phyloP scores from a whole-genome alignment of 2,113 vertebrate genomes.

The Dascyllus trimaculatus region DNA sequence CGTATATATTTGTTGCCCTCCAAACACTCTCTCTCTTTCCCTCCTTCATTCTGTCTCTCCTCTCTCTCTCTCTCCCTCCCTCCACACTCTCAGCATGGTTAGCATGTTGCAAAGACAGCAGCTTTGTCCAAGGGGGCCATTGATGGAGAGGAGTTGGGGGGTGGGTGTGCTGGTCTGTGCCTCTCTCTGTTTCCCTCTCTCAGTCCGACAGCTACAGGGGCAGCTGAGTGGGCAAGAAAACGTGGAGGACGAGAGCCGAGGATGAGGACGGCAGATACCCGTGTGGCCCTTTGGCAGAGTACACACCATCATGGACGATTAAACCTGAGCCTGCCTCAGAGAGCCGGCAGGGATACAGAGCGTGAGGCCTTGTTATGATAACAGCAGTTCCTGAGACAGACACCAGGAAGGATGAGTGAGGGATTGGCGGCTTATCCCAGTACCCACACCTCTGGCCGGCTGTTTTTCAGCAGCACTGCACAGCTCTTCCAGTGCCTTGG shows the following conservation, averaged over 20 bases:
- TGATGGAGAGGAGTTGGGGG: slow-evolving; percentile 39
- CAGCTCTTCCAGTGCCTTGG: slow-evolving; percentile 19
- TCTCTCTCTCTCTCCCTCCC: not conserved
- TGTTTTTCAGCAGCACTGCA: slow-evolving; percentile 35
- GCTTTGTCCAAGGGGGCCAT: slow-evolving; percentile 56
- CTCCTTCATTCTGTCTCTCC: slow-evolving; percentile 21
- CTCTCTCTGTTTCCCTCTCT: slow-evolving; percentile 23
- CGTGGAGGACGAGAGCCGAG: slow-evolving; percentile 44
- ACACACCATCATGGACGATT: slow-evolving; percentile 71
- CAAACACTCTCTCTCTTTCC: slow-evolving; percentile 15
- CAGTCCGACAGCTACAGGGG: slow-evolving; percentile 31
- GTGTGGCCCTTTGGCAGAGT: slow-evolving; percentile 57
- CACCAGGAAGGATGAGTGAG: slow-evolving; percentile 62
- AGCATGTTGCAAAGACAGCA: slow-evolving; percentile 75
- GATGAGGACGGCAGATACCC: slow-evolving; percentile 41
- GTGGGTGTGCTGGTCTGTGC: slow-evolving; percentile 46
- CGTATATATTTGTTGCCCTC: slow-evolving; percentile 46
- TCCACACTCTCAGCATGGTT: slow-evolving; percentile 51
- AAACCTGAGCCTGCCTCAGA: slow-evolving; percentile 58
- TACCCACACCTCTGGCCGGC: slow-evolving; percentile 33
- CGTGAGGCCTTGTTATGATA: slow-evolving; percentile 71
- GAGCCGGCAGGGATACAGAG: slow-evolving; percentile 53
- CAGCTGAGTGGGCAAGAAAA: slow-evolving; percentile 44
- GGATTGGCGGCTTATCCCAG: slow-evolving; percentile 39
- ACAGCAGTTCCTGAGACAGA: slow-evolving; percentile 55